A percentile compares a stretch with the other conserved stretches of the same genome.
Conservation (phyloP, 2,113 vertebrate species). For the Chaetura pelagica region DNA sequence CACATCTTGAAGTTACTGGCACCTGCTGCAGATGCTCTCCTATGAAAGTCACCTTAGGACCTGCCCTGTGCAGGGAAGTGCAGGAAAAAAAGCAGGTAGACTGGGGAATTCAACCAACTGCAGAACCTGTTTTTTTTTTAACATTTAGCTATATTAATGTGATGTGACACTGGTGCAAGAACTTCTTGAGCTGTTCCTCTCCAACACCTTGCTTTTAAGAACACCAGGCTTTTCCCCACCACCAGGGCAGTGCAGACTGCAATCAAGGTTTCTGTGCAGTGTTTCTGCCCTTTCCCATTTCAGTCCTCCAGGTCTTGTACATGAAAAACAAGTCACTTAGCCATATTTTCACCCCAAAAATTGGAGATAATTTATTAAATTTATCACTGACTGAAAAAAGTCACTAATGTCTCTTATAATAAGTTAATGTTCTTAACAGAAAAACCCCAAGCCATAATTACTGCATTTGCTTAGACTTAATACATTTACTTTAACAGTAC, state of each 20-base stretch:
- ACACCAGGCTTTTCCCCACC: background rate
- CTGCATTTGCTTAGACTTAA: slow-evolving; percentile 64
- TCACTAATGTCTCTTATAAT: slow-evolving; percentile 77
- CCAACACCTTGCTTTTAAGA: background rate
- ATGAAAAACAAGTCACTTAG: background rate
- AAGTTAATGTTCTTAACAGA: slow-evolving; percentile 80
- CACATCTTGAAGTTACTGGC: background rate
- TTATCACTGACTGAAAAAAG: slow-evolving; percentile 74
- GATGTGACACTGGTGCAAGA: background rate
- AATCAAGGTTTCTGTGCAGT: rapidly evolving
- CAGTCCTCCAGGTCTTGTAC: background rate
- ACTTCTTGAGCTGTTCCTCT: background rate
- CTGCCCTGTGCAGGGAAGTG: background rate
- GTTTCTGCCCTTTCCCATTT: background rate
- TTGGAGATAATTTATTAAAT: slow-evolving; percentile 81
- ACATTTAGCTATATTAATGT: background rate
- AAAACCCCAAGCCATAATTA: slow-evolving; percentile 69
- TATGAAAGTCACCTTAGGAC: background rate
- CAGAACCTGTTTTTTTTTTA: background rate
- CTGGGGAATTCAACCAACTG: background rate
- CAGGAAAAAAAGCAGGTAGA: background rate
- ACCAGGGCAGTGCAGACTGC: no score
- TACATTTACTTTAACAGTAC: slow-evolving; percentile 68
- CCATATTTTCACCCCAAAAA: slow-evolving; percentile 71
- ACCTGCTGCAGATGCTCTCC: background rate